Conservation (phyloP, 1,140 invertebrate species). For the Drosophila ironensis region DNA sequence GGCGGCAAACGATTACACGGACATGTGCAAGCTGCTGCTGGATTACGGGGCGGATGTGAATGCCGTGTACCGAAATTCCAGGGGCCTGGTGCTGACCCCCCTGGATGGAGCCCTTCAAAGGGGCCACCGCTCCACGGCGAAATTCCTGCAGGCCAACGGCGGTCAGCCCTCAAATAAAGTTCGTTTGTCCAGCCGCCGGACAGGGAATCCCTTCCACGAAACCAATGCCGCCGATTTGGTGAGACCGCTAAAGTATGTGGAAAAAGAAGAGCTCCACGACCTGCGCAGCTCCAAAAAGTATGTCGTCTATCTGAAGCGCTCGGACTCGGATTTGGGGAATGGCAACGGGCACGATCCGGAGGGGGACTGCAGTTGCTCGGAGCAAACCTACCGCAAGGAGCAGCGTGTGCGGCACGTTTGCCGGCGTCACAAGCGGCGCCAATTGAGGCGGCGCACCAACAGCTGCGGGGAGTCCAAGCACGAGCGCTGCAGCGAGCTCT, state of each 20-base stretch:
- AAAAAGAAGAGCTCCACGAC: slow-evolving; percentile 77
- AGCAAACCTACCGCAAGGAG: slow-evolving; percentile 70
- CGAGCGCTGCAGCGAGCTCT: slow-evolving; percentile 66
- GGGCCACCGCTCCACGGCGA: slow-evolving; percentile 93
- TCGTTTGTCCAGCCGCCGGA: slow-evolving; percentile 63
- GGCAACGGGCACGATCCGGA: slow-evolving; percentile 5
- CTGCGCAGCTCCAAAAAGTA: slow-evolving; percentile 74
- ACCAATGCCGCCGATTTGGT: slow-evolving; percentile 60
- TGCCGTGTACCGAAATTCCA: slow-evolving; percentile 90
- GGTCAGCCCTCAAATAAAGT: slow-evolving; percentile 90
- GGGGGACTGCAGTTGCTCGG: slow-evolving; percentile 67
- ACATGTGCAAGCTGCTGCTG: slow-evolving; percentile 94
- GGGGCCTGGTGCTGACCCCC: slow-evolving; percentile 92
- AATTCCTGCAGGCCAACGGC: slow-evolving; percentile 95
- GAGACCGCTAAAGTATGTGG: slow-evolving; percentile 72
- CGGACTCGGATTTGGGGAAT: slow-evolving; percentile 54
- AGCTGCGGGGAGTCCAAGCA: slow-evolving; percentile 75
- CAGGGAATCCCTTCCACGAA: slow-evolving; percentile 68
- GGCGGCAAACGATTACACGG: slow-evolving; percentile 95
- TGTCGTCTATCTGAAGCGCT: slow-evolving; percentile 71
- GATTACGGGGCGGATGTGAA: slow-evolving; percentile 92
- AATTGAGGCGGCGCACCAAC: slow-evolving; percentile 65
- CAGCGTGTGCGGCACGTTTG: slow-evolving; percentile 60
- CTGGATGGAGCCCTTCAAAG: slow-evolving; percentile 94
- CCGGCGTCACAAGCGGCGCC: slow-evolving; percentile 45